These are phyloP conservation scores for Cheilosia vulpina DNA, from an alignment of 2,888 invertebrate species.

Conservation along the genomic window DNA sequence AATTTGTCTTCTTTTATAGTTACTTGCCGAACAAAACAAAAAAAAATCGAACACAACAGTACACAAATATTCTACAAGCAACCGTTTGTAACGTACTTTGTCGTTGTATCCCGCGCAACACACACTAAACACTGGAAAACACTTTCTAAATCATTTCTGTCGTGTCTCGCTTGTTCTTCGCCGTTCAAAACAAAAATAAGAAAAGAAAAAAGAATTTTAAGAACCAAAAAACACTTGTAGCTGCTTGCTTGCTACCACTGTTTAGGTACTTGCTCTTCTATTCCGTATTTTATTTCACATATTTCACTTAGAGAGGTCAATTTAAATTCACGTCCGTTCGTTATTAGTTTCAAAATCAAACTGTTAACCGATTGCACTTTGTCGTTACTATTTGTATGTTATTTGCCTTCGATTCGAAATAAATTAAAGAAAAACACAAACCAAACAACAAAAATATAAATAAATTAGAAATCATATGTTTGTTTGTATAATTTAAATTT, in stretches of 20 bases:
- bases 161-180: conserved; percentile 48
- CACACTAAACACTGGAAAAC: conserved; percentile 54
- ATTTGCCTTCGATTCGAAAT: conserved; percentile 58
- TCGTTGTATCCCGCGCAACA: conserved; percentile 37
- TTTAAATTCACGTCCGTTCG: conserved; percentile 27
- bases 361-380: conserved; percentile 62
- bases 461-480: conserved; percentile 71
- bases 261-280: conserved; percentile 41
- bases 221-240: conserved; percentile 67
- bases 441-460: conserved; percentile 58
- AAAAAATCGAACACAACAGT: conserved; percentile 1
- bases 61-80: conserved; percentile 5
- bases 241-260: conserved; percentile 44
- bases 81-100: conserved; percentile 13
- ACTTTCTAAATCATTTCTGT: conserved; percentile 63
- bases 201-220: conserved; percentile 27
- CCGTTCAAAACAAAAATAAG: conserved; percentile 65
- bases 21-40: conserved; percentile 18
- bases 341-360: conserved; percentile 46
- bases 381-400: conserved; percentile 30
- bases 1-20: not conserved
- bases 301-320: conserved; percentile 60
- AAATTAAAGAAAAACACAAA: conserved; percentile 70
- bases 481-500: conserved; percentile 74
- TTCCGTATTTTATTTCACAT: conserved; percentile 43